Evolutionary conservation across 1,140 invertebrate species (phyloP).

Genomic region (Ylistrum balloti): DNA sequence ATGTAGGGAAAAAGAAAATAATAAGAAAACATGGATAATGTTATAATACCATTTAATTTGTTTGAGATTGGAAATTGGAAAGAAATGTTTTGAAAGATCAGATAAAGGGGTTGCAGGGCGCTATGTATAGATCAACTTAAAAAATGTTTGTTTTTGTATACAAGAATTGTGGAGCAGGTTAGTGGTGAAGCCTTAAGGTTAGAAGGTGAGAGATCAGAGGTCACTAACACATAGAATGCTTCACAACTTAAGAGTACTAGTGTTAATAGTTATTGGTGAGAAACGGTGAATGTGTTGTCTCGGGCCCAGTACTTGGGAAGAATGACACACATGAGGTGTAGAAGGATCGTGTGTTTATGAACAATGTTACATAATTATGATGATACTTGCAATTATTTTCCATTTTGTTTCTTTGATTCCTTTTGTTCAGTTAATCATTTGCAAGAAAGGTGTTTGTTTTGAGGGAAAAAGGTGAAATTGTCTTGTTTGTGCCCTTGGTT

Average conservation of each 20-base stretch:
- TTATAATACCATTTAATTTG: neutral
- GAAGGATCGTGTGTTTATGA: neutral
- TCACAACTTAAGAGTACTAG: neutral
- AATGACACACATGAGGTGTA: neutral
- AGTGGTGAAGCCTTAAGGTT: neutral
- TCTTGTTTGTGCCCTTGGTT: neutral
- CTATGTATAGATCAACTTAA: neutral
- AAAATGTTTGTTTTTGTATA: neutral
- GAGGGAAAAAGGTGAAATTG: neutral
- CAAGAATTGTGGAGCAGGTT: neutral
- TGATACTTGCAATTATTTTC: constrained; percentile 40
- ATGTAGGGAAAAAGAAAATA: neutral
- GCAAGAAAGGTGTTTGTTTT: neutral
- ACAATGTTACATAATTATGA: constrained; percentile 12
- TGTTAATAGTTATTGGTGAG: neutral
- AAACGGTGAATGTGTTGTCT: neutral
- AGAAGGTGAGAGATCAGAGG: neutral
- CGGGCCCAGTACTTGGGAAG: neutral
- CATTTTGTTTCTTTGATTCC: neutral
- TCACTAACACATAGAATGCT: neutral
- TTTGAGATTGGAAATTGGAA: neutral
- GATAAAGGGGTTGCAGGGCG: neutral
- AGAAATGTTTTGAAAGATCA: neutral
- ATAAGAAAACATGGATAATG: neutral
- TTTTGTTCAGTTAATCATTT: constrained; percentile 17